Percentiles rank a stretch among this genome's conserved stretches.
Evolutionary conservation across 2,888 invertebrate genomes (phyloP).

Genomic region (Hyposoter didymator): DNA sequence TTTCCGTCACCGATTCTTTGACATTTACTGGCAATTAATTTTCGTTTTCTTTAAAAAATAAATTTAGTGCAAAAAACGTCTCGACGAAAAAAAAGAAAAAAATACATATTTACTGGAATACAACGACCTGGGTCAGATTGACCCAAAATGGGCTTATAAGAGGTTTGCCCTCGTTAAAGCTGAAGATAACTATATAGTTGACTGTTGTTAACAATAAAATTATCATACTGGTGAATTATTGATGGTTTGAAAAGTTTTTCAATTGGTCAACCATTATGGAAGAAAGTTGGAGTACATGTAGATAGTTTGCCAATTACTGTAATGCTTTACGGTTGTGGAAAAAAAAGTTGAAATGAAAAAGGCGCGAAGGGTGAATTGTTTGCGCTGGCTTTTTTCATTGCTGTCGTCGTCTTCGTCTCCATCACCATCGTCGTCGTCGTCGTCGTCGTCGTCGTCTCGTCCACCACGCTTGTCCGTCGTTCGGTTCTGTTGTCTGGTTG

Average conservation of each 20-base stretch:
- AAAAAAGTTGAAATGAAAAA: slow-evolving; percentile 32
- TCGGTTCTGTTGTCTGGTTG: slow-evolving; percentile 43
- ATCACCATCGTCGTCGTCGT: slow-evolving; percentile 37
- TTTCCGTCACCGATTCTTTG: no score
- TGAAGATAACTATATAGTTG: background rate
- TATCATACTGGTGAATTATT: slow-evolving; percentile 2
- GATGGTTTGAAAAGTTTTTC: background rate
- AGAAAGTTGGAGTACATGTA: background rate
- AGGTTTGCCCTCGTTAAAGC: no score
- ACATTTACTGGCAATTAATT: no score
- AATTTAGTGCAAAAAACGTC: no score
- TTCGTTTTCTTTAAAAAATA: no score
- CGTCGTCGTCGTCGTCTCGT: slow-evolving; percentile 43
- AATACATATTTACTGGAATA: no score
- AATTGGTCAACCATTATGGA: background rate
- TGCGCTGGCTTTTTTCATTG: slow-evolving; percentile 60
- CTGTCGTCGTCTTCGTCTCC: slow-evolving; percentile 46
- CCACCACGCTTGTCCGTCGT: slow-evolving; percentile 28
- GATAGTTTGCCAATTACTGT: slow-evolving; percentile 7
- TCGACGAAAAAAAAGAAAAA: no score
- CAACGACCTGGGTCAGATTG: no score
- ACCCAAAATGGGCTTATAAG: no score
- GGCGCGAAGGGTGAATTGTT: slow-evolving; percentile 61
- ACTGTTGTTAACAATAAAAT: background rate
- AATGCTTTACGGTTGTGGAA: slow-evolving; percentile 19